Evolutionary conservation across 2,113 vertebrate species (phyloP), one percentile per base, ranked within the genome.

Genomic region (Malurus alboscapulatus): DNA sequence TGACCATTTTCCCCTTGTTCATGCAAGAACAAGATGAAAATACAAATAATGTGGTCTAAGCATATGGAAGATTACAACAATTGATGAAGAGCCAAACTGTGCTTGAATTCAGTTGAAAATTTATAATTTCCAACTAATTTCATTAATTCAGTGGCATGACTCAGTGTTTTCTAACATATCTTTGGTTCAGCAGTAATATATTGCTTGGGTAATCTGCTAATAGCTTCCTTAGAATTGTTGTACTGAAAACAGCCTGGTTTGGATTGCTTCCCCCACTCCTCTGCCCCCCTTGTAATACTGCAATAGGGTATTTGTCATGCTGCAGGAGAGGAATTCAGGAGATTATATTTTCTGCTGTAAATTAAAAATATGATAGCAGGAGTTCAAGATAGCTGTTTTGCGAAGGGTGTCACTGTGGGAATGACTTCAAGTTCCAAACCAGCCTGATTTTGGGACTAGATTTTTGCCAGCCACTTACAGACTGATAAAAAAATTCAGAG

Each of bases 201-300:
- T 84, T 79, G 74, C 68, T 90, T 13, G 42, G 72, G 63, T 87
- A 95, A 91, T 91, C 84, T 93, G 59, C 91, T 91, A 94, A 87
- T 93, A 93, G 75, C 63, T 45, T 83, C 47, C 83, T 92, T 75
- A 80, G 61, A 75, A 42, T 10, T 47, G 53, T 75, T 82, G 38
- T 47, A 47, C 21, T n/a, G 55, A 54, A 82, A 82, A 22, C 53
- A 76, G 54, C 16, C 57, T 68, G 42, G 61, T 93, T 87, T 51
- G 66, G 90, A 81, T 51, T 0, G 0, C 36, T 93, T 68, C 16
- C 20, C 14, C 10, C 2, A 7, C 9, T 20, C 8, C 17, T 21
- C 24, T 27, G 34, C 11, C 20, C 26, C 40, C 16, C 8, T 30
- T 51, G 20, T 11, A 73, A 69, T 78, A 75, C 17, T 85, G 71